Conservation (phyloP, 2,888 invertebrate genomes). For the Busseola fusca region DNA sequence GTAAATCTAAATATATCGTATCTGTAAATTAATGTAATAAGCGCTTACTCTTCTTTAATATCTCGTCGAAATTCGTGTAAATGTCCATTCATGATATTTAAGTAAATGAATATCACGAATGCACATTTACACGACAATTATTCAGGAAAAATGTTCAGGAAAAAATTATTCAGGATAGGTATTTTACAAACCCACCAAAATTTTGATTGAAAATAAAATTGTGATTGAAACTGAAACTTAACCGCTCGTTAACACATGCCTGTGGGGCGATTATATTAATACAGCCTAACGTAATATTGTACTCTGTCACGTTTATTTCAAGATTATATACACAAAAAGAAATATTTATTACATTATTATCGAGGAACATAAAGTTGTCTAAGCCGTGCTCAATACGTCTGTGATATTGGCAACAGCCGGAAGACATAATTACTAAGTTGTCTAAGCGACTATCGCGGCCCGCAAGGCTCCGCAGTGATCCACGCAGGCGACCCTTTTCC, state of each 20-base stretch:
- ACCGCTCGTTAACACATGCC: not conserved
- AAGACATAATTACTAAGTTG: slow-evolving; percentile 52
- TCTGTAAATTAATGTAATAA: slow-evolving; percentile 5
- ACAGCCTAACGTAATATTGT: not conserved
- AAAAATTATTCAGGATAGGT: not conserved
- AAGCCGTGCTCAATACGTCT: slow-evolving; percentile 43
- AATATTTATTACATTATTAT: slow-evolving; percentile 27
- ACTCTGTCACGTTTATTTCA: not conserved
- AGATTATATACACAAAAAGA: slow-evolving; percentile 11
- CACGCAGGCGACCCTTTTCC: slow-evolving; percentile 25
- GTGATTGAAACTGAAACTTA: not conserved
- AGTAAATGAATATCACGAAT: not conserved
- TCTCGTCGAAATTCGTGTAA: not conserved
- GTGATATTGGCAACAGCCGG: slow-evolving; percentile 48
- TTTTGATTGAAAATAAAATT: slow-evolving; percentile 3
- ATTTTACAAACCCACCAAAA: not conserved
- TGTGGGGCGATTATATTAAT: not conserved
- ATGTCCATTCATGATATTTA: not conserved
- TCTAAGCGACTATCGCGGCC: slow-evolving; percentile 36
- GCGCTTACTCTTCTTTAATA: not conserved
- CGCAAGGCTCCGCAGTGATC: not conserved
- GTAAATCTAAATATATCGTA: no score
- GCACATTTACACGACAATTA: no score
- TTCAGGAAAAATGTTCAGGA: no score
- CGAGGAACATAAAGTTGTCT: slow-evolving; percentile 39